These are phyloP conservation scores for Chelidonichthys spinosus DNA, from an alignment of 2,797 vertebrate species.

Conservation along the genomic window DNA sequence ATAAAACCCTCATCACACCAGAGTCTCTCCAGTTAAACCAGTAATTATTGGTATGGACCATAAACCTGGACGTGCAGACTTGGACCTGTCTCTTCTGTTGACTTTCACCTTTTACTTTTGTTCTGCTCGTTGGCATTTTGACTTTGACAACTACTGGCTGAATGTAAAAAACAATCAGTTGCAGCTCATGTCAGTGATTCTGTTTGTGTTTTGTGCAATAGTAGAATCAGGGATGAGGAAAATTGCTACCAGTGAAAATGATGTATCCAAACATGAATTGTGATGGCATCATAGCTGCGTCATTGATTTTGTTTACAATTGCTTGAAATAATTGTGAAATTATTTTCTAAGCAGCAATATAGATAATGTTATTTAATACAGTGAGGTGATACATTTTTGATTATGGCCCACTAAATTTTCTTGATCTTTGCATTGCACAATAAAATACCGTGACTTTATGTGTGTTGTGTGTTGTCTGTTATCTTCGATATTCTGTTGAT, in stretches of 20 bases:
- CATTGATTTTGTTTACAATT: conserved; percentile 37
- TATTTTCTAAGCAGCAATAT: neutral
- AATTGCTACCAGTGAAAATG: neutral
- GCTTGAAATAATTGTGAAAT: conserved; percentile 20
- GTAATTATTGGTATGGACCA: neutral
- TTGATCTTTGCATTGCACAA: neutral
- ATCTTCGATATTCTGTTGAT: neutral
- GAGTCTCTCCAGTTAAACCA: neutral
- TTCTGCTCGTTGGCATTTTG: neutral
- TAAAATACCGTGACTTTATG: conserved; percentile 1
- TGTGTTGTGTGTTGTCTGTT: neutral
- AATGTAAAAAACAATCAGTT: neutral
- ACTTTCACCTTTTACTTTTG: neutral
- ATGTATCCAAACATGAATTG: neutral
- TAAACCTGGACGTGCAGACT: neutral
- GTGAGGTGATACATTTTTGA: neutral
- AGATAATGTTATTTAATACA: conserved; percentile 7
- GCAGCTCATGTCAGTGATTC: neutral
- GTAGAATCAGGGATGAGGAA: neutral
- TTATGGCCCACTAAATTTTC: neutral
- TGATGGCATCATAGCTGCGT: neutral
- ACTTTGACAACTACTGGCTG: neutral
- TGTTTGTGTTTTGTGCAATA: neutral
- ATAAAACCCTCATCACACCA: neutral
- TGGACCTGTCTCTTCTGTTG: neutral